These are phyloP conservation scores for Sebastes itinus DNA, from an alignment of 2,797 vertebrate species.

Conservation along the genomic window DNA sequence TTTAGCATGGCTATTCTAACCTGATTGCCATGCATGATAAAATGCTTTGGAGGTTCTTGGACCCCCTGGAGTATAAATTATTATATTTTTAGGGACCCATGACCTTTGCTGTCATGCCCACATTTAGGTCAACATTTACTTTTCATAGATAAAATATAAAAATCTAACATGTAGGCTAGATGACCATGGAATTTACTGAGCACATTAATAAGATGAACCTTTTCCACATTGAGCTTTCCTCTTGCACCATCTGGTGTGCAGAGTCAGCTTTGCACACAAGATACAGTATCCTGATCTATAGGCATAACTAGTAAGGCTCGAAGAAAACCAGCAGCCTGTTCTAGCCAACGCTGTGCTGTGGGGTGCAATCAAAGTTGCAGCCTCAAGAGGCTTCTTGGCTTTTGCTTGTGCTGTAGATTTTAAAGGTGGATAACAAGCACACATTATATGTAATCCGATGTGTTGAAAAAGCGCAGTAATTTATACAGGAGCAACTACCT, in stretches of 20 bases:
- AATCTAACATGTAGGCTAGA: background rate
- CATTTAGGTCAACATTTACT: background rate
- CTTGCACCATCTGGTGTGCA: slow-evolving; percentile 7
- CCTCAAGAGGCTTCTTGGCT: too few relatives aligned
- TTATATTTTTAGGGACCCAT: background rate
- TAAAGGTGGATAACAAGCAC: background rate
- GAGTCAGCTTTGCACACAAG: background rate
- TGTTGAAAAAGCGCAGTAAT: too few relatives aligned
- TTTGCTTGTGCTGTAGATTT: background rate
- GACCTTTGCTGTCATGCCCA: background rate
- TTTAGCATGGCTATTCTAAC: background rate
- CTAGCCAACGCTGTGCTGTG: background rate
- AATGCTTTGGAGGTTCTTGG: background rate
- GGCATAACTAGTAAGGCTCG: background rate
- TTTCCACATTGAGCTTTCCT: background rate
- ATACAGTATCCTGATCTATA: background rate
- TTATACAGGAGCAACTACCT: background rate
- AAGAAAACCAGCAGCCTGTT: background rate
- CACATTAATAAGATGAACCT: background rate
- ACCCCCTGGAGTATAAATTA: background rate
- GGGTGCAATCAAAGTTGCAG: background rate
- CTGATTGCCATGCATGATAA: background rate
- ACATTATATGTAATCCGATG: background rate
- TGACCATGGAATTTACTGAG: too few relatives aligned
- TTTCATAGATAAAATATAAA: background rate